Percentiles rank a stretch among this genome's conserved stretches.
Conservation (phyloP, 2,113 vertebrate species). For the Hepsetus odoe region DNA sequence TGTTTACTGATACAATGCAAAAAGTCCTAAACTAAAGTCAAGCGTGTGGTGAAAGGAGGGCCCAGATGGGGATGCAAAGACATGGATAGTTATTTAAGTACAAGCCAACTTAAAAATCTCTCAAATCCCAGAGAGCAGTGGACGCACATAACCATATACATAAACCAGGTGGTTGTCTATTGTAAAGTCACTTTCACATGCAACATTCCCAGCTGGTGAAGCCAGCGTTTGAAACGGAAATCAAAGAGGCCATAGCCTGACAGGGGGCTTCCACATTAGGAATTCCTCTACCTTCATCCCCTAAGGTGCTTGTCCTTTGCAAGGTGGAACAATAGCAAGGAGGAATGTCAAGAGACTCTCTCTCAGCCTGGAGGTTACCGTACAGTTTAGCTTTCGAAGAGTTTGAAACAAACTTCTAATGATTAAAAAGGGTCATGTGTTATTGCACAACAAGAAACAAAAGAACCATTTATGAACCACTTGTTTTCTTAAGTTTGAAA, state of each 20-base stretch:
- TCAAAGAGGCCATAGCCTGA: constrained; percentile 68
- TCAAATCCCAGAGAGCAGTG: constrained; percentile 32
- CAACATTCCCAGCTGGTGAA: constrained; percentile 58
- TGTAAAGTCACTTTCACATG: constrained; percentile 72
- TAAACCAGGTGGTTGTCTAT: constrained; percentile 53
- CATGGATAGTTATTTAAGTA: constrained; percentile 44
- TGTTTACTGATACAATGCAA: constrained; percentile 61
- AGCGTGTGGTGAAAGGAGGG: constrained; percentile 23
- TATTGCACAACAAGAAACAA: not conserved
- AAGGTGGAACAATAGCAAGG: constrained; percentile 59
- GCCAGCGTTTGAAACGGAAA: constrained; percentile 62
- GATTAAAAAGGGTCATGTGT: not conserved
- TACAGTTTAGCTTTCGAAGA: constrained; percentile 18
- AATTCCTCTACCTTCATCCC: constrained; percentile 67
- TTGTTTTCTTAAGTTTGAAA: no score
- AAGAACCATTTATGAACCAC: not conserved
- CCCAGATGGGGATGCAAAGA: not conserved
- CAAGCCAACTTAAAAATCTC: constrained; percentile 32
- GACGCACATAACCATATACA: constrained; percentile 46
- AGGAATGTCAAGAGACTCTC: constrained; percentile 57
- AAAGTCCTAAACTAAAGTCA: constrained; percentile 1
- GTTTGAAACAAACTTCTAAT: constrained; percentile 4
- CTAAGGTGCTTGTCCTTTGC: constrained; percentile 65
- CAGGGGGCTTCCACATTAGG: constrained; percentile 63
- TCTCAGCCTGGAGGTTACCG: constrained; percentile 25